Evolutionary conservation across 2,888 invertebrate species (phyloP).

Genomic region (Timandra comae): DNA sequence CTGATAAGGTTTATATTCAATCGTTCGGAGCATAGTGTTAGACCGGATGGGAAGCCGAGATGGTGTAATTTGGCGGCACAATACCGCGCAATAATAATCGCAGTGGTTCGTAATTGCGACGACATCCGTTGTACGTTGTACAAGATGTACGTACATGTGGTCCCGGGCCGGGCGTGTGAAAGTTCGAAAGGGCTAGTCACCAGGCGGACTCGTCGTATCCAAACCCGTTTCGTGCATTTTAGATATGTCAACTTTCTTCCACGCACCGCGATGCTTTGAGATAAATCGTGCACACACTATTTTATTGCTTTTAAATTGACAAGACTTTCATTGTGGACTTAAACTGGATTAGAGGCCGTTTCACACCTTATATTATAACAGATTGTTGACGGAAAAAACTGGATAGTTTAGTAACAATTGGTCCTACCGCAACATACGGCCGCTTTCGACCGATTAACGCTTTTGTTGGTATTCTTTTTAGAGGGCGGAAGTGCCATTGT

Average conservation of each 20-base stretch:
- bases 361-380: constrained; percentile 52
- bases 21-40: constrained; percentile 24
- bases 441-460: constrained; percentile 40
- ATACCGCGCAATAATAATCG: constrained; percentile 71
- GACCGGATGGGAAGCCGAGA: constrained; percentile 72
- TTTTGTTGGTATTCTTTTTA: constrained; percentile 38
- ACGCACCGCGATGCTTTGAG: constrained; percentile 35
- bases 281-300: constrained; percentile 36
- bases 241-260: constrained; percentile 59
- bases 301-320: constrained; percentile 52
- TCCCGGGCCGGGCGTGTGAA: constrained; percentile 51
- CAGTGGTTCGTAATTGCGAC: constrained; percentile 65
- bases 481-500: constrained; percentile 56
- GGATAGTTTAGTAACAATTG: constrained; percentile 28
- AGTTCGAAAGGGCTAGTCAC: constrained; percentile 57
- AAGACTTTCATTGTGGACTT: constrained; percentile 35
- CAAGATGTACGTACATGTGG: constrained; percentile 50
- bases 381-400: constrained; percentile 27
- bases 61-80: constrained; percentile 70
- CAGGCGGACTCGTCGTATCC: constrained; percentile 43
- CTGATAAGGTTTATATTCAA: constrained; percentile 26
- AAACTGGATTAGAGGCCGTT: constrained; percentile 38
- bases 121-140: constrained; percentile 66
- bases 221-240: constrained; percentile 58
- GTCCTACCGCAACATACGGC: constrained; percentile 43